A percentile compares a stretch with the other conserved stretches of the same genome.
Evolutionary conservation across 37 sponge, comb jelly and placozoan genomes (phyloP).

Genomic region (Axinella damicornis): DNA sequence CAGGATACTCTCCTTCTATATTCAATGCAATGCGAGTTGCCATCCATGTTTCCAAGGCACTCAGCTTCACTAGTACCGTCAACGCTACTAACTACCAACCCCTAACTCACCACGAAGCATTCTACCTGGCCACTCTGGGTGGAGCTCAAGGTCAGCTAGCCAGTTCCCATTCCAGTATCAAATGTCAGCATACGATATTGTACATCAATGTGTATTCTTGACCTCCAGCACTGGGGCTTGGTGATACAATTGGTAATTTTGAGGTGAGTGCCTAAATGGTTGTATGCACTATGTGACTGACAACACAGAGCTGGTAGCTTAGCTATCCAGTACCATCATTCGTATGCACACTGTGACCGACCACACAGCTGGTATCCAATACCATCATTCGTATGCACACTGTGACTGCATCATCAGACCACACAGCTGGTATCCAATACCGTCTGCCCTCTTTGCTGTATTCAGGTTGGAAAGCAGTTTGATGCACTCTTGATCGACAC

Average conservation of each 20-base stretch:
- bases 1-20: conserved; percentile 72
- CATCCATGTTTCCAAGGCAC: conserved; percentile 51
- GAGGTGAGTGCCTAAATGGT: conserved; percentile 37
- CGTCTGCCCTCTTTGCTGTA: not conserved
- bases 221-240: conserved; percentile 60
- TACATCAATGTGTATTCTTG: not conserved
- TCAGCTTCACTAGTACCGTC: conserved; percentile 21
- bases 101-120: conserved; percentile 66
- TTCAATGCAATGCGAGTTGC: conserved; percentile 69
- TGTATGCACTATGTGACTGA: not conserved
- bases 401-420: too few species aligned
- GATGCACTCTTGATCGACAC: conserved; percentile 74
- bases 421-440: too few species aligned
- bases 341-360: not conserved
- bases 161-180: too few species aligned
- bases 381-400: too few species aligned
- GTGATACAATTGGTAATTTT: conserved; percentile 75
- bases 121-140: conserved; percentile 87
- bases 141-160: conserved; percentile 69
- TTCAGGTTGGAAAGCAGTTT: conserved; percentile 77
- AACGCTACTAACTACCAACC: conserved; percentile 13
- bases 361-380: too few species aligned
- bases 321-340: too few species aligned
- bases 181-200: too few species aligned
- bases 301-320: not conserved